Base-by-base conservation (phyloP, 35 echinoderm and acorn worm species). In the Lytechinus pictus region DNA sequence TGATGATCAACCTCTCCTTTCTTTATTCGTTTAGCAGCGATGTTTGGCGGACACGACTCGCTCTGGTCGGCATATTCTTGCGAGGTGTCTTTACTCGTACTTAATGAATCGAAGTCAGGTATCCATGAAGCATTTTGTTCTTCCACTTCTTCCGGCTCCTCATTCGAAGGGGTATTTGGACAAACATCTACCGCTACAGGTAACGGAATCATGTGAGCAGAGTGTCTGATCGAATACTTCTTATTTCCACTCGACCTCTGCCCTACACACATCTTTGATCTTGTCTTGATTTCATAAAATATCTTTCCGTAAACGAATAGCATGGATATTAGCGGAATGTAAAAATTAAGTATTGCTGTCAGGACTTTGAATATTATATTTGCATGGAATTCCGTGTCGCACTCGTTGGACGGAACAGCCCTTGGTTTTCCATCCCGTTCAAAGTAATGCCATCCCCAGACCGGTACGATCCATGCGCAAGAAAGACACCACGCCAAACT, bases 261-360 rank as follows among this genome's bases (percentile, higher is more conserved):
- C 5, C 98, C 98, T 54, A 99, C 96, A 19, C 95, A 96, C 87
- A 99, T 95, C 52, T 97, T 92, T 8, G 97, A 97, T 3, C 98
- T 90, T 87, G 95, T 96, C 86, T 96, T 89, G 55, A 99, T 99
- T 88, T 99, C 96, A 52, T 96, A 95, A 55, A 95, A 99, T 52
- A 99, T 99, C 54, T 97, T 97, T 8, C 96, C 95, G 86, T 99
- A 99, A 53, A 99, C 66, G 54, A 95, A 89, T 27, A 98, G 51
- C 98, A 99, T 98, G 52, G 95, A 57, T 9, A 94, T 71, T 66
- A 99, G 86, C n/a, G 98, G 98, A 87, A 97, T 92, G 94, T 99
- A 99, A 54, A 99, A 99, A 97, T 99, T 99, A 21, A 97, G 91
- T 21, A 97, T 95, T 79, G 97, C 98, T 55, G 98, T 99, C 5